A percentile compares a stretch with the other conserved stretches of the same genome.
These are phyloP conservation scores for Macropodus opercularis DNA, from an alignment of 2,797 vertebrate genomes.

Conservation along the genomic window DNA sequence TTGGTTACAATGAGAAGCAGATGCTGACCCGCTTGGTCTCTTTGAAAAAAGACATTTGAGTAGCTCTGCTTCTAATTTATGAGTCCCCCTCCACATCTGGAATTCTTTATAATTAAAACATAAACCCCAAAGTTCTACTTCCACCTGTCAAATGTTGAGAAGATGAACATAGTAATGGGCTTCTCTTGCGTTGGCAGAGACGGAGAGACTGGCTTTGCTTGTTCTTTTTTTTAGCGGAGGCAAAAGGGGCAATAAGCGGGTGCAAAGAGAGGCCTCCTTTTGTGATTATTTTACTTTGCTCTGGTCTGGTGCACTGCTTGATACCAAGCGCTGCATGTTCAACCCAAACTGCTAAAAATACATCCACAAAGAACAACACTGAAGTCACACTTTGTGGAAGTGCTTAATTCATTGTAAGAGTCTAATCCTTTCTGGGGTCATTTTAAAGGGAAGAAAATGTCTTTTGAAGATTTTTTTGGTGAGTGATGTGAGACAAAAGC, in stretches of 20 bases:
- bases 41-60: slow-evolving; percentile 98
- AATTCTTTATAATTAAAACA: slow-evolving; percentile 99
- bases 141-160: slow-evolving; percentile 99
- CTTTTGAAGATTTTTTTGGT: slow-evolving; percentile 31
- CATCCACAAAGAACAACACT: background rate
- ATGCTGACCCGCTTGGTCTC: slow-evolving; percentile 94
- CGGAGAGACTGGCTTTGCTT: slow-evolving; percentile 65
- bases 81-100: slow-evolving; percentile 95
- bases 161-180: slow-evolving; percentile 98
- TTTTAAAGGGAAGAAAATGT: slow-evolving; percentile 8
- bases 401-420: slow-evolving; percentile 3
- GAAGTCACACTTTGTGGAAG: slow-evolving; percentile 3
- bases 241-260: slow-evolving; percentile 49
- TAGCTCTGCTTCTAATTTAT: slow-evolving; percentile 99
- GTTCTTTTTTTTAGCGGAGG: slow-evolving; percentile 49
- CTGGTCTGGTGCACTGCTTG: slow-evolving; percentile 17
- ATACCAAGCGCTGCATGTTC: slow-evolving; percentile 18
- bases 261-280: slow-evolving; percentile 51
- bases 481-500: slow-evolving; percentile 57
- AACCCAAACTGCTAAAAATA: slow-evolving; percentile 11
- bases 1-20: slow-evolving; percentile 98
- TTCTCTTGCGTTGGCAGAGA: slow-evolving; percentile 83
- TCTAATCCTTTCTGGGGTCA: slow-evolving; percentile 18
- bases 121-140: slow-evolving; percentile 98
- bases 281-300: slow-evolving; percentile 65